These are phyloP conservation scores for Tachyglossus aculeatus DNA, from an alignment of 2,797 vertebrate species.

Conservation along the genomic window DNA sequence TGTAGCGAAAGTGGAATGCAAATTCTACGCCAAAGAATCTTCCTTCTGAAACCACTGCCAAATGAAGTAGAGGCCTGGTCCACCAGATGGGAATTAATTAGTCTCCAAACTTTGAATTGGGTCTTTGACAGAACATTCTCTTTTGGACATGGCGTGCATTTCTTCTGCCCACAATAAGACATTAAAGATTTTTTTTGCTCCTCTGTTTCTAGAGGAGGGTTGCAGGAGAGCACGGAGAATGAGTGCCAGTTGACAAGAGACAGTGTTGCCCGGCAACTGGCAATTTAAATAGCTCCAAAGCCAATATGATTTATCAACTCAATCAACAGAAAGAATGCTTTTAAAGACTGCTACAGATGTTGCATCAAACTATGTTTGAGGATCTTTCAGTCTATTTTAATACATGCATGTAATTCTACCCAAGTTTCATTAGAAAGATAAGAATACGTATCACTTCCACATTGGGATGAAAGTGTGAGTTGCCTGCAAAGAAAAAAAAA, in stretches of 20 bases:
- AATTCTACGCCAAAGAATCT: no score
- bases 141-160: constrained; percentile 46
- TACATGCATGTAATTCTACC: constrained; percentile 15
- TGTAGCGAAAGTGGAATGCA: no score
- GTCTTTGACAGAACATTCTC: no score
- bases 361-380: constrained; percentile 44
- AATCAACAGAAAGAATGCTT: constrained; percentile 55
- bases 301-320: constrained; percentile 56
- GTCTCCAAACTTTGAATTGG: no score
- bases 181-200: constrained; percentile 34
- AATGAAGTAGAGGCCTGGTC: no score
- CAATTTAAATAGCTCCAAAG: constrained; percentile 53
- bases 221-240: constrained; percentile 38
- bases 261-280: constrained; percentile 59
- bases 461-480: constrained; percentile 31
- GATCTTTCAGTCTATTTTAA: constrained; percentile 45
- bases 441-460: constrained; percentile 2
- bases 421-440: constrained; percentile 23
- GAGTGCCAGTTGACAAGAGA: constrained; percentile 60
- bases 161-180: constrained; percentile 40
- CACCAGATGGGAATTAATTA: no score
- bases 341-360: constrained; percentile 49
- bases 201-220: constrained; percentile 24
- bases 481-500: constrained; percentile 13
- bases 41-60: no score